phyloP scores from a whole-genome alignment of 2,113 vertebrate species.

The Ardeotis arabs region DNA sequence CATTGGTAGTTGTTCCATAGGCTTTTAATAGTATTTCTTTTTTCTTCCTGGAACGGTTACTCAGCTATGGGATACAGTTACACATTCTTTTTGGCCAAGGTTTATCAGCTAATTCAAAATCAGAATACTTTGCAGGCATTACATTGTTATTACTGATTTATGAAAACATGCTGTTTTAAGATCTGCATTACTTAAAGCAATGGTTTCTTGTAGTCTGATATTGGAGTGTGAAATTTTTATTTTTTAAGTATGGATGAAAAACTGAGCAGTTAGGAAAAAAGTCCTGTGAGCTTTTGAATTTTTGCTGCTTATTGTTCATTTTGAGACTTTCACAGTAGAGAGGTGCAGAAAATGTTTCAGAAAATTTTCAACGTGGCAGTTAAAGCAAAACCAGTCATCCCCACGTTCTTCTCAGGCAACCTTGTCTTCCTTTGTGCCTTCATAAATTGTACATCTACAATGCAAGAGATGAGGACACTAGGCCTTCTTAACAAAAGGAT shows the following conservation, averaged over 20 bases:
- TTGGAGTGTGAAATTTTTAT: neutral
- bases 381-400: neutral
- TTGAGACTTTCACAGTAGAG: neutral
- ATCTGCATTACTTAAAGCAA: neutral
- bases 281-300: neutral
- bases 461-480: neutral
- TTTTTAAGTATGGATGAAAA: neutral
- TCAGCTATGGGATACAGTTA: neutral
- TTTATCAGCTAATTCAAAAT: neutral
- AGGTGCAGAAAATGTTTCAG: fast-evolving
- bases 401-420: fast-evolving
- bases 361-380: neutral
- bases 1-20: neutral
- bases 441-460: fast-evolving
- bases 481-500: neutral
- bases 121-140: neutral
- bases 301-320: neutral
- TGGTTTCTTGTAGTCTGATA: neutral
- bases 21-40: neutral
- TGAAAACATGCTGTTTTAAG: neutral
- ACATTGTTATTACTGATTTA: neutral
- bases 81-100: neutral
- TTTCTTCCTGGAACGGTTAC: neutral
- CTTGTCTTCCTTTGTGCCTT: neutral
- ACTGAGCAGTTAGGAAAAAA: neutral